Evolutionary conservation across 2,888 invertebrate species (phyloP).

Genomic region (Hirtodrosophila confusa): DNA sequence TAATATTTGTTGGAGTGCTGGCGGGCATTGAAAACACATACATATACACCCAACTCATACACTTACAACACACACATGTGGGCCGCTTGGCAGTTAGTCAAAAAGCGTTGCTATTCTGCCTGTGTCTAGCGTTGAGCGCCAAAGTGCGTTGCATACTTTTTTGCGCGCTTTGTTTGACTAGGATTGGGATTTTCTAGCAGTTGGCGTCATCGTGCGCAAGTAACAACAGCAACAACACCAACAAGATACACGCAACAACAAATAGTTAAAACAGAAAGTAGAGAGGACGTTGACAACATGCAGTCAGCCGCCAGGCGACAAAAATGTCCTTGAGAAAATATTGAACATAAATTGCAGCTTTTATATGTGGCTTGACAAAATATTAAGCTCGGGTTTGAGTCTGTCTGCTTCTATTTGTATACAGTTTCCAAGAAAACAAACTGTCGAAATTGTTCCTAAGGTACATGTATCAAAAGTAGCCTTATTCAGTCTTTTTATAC

Average conservation of each 20-base stretch:
- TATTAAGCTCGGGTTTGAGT: too few species aligned
- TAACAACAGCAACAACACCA: slow-evolving; percentile 40
- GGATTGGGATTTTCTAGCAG: slow-evolving; percentile 72
- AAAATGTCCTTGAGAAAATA: slow-evolving; percentile 51
- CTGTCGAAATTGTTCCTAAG: too few species aligned
- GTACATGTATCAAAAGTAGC: too few species aligned
- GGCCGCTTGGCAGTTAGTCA: slow-evolving; percentile 67
- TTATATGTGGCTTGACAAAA: too few species aligned
- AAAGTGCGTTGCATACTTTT: slow-evolving; percentile 76
- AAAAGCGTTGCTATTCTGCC: slow-evolving; percentile 38
- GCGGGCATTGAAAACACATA: slow-evolving; percentile 70
- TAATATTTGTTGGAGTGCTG: slow-evolving; percentile 67
- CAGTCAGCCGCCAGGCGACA: slow-evolving; percentile 63
- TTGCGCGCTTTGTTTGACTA: slow-evolving; percentile 76
- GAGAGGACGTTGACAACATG: slow-evolving; percentile 50
- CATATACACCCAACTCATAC: slow-evolving; percentile 19
- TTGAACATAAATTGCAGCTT: neutral
- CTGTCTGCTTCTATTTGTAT: too few species aligned
- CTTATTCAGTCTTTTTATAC: too few species aligned
- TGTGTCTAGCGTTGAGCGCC: slow-evolving; percentile 61
- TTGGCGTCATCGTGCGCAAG: slow-evolving; percentile 58
- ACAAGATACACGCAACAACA: slow-evolving; percentile 26
- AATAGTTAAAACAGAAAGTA: slow-evolving; percentile 35
- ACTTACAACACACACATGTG: slow-evolving; percentile 21
- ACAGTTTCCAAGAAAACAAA: too few species aligned